Conservation (phyloP, 2,888 invertebrate species). For the Tenthredo distinguenda region DNA sequence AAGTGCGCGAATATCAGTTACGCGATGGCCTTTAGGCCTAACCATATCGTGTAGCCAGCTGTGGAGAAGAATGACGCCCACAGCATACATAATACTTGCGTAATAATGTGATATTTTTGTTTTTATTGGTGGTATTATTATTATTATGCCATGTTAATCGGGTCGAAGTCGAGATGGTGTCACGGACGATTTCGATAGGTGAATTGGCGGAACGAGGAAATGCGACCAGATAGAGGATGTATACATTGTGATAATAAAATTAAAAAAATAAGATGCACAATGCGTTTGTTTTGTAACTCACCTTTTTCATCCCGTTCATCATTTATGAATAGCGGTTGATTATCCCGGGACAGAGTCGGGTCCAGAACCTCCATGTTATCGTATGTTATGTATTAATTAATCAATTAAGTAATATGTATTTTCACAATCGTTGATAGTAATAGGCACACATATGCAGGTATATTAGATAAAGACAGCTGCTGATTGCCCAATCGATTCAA, state of each 20-base stretch:
- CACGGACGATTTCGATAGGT: neutral
- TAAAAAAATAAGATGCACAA: neutral
- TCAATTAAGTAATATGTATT: neutral
- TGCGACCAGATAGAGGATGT: neutral
- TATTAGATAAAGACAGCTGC: neutral
- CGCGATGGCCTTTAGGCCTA: neutral
- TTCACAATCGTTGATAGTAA: neutral
- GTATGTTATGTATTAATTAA: neutral
- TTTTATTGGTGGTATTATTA: neutral
- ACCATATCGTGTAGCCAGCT: neutral
- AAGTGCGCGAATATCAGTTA: neutral
- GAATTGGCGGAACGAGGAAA: neutral
- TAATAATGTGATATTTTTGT: neutral
- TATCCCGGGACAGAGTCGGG: conserved; percentile 73
- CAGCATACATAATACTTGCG: neutral
- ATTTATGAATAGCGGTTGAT: conserved; percentile 73
- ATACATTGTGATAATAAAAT: neutral
- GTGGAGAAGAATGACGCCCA: neutral
- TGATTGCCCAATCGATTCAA: neutral
- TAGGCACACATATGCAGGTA: no score
- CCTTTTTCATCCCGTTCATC: conserved; percentile 71
- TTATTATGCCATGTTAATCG: neutral
- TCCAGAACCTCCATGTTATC: conserved; percentile 72
- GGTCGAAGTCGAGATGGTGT: neutral
- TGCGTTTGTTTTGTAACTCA: conserved; percentile 49